Evolutionary conservation across 2,888 invertebrate genomes (phyloP).

Genomic region (Dynastes tityus): DNA sequence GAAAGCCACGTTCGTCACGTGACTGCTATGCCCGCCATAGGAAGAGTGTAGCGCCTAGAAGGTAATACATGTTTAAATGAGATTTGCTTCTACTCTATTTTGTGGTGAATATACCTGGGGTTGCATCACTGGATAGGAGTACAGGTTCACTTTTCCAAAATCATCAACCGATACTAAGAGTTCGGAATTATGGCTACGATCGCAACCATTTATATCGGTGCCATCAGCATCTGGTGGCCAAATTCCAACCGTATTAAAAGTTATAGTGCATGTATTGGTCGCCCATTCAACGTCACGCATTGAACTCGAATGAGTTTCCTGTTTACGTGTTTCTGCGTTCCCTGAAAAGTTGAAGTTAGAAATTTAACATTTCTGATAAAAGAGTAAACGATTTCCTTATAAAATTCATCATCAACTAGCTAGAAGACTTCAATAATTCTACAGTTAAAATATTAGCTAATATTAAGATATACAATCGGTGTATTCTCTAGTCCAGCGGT

Average conservation of each 20-base stretch:
- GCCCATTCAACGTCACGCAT: conserved; percentile 88
- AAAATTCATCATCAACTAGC: too few species aligned
- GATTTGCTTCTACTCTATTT: background rate
- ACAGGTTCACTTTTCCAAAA: conserved; percentile 92
- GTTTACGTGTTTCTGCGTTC: conserved; percentile 89
- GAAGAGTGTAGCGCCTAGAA: conserved; percentile 84
- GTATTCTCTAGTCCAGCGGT: too few species aligned
- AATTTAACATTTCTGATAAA: background rate
- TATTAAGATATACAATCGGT: too few species aligned
- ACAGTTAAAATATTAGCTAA: too few species aligned
- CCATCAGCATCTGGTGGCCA: conserved; percentile 95
- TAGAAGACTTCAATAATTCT: too few species aligned
- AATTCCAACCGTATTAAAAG: conserved; percentile 87
- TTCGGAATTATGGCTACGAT: conserved; percentile 77
- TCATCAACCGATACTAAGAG: conserved; percentile 90
- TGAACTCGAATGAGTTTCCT: conserved; percentile 80
- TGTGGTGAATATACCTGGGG: conserved; percentile 80
- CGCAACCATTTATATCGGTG: conserved; percentile 88
- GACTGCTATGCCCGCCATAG: conserved; percentile 91
- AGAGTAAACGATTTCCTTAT: background rate
- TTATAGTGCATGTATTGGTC: conserved; percentile 85
- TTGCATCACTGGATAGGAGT: conserved; percentile 86
- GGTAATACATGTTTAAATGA: conserved; percentile 53
- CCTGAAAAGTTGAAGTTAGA: conserved; percentile 72
- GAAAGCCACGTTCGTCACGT: conserved; percentile 90